Percentiles rank a stretch among this genome's conserved stretches.
These are phyloP conservation scores for Lasioglossum lativentre DNA, from an alignment of 2,888 invertebrate genomes.

Conservation along the genomic window DNA sequence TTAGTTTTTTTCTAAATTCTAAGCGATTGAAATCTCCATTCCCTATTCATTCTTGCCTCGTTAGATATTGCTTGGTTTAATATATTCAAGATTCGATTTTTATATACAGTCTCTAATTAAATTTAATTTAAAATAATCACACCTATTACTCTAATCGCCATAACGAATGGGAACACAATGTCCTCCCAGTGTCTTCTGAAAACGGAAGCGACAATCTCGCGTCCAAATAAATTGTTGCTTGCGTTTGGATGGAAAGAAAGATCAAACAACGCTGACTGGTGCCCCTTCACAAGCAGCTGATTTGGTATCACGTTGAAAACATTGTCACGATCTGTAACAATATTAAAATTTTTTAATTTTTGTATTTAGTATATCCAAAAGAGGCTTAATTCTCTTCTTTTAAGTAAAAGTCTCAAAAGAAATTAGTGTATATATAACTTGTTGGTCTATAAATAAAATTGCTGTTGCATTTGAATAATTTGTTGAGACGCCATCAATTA, in stretches of 20 bases:
- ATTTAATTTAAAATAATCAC: neutral
- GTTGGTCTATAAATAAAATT: neutral
- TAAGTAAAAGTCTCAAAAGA: neutral
- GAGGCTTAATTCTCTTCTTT: no score
- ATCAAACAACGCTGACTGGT: constrained; percentile 58
- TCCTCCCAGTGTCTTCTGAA: constrained; percentile 6
- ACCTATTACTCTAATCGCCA: constrained; percentile 56
- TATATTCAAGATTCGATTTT: neutral
- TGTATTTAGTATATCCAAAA: neutral
- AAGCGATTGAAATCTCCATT: neutral
- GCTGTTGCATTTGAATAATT: no score
- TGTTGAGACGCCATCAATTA: no score
- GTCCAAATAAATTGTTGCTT: constrained; percentile 44
- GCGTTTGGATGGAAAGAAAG: constrained; percentile 53
- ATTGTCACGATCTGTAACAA: constrained; percentile 41
- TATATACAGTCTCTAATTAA: neutral
- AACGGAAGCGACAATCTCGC: constrained; percentile 46
- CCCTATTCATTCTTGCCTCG: neutral
- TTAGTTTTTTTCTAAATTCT: neutral
- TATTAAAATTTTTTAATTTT: neutral
- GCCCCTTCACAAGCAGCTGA: constrained; percentile 22
- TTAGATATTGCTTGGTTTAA: neutral
- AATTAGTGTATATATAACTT: no score
- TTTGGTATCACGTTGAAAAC: constrained; percentile 55
- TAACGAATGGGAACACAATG: constrained; percentile 45